Base-by-base conservation (phyloP, 2,113 vertebrate species). In the Hypocryptadius cinnamomeus region DNA sequence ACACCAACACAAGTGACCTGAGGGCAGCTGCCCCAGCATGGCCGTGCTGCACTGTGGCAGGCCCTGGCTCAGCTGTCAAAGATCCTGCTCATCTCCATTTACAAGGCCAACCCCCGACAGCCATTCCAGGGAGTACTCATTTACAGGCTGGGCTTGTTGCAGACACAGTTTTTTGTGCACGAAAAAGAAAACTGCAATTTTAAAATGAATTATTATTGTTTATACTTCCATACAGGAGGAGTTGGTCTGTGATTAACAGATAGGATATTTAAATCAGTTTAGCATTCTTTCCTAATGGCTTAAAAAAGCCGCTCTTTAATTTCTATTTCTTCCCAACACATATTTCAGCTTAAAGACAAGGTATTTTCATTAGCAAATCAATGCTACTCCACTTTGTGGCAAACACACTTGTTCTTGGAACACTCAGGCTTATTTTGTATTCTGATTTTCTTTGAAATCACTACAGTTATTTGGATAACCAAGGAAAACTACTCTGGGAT, bases 11-110 rank as follows among this genome's bases (percentile, higher is more conserved):
- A 90, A 77, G 56, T 45, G 57, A 92, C 40, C 8, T 0, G 1
- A 1, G 2, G 50, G 47, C 47, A 57, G 45, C 82, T 73, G 60
- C 50, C 79, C 42, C 0, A 53, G 42, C 33, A n/a, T 0, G 6
- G 60, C 72, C 40, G 39, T 8, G 8, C 68, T 64, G 73, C 4
- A 6, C 12, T 88, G 33, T 68, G 69, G 61, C 82, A 93, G 85
- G 53, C 27, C 14, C 20, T 10, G 2, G 45, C 50, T 64, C 69
- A n/a, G 65, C 31, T 65, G 66, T 28, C 24, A 28, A 51, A 82
- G 83, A 54, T 48, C 27, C 39, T 48, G 20, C 54, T 84, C 9
- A 0, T 69, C 73, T 82, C 65, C 59, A 54, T 37, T 68, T 45
- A 40, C 42, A 80, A 42, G 48, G 56, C 30, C 1, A 8, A 33